Percentiles rank a stretch among this genome's conserved stretches.
Conservation (phyloP, 1,140 invertebrate species). For the Neodiprion lecontei region DNA sequence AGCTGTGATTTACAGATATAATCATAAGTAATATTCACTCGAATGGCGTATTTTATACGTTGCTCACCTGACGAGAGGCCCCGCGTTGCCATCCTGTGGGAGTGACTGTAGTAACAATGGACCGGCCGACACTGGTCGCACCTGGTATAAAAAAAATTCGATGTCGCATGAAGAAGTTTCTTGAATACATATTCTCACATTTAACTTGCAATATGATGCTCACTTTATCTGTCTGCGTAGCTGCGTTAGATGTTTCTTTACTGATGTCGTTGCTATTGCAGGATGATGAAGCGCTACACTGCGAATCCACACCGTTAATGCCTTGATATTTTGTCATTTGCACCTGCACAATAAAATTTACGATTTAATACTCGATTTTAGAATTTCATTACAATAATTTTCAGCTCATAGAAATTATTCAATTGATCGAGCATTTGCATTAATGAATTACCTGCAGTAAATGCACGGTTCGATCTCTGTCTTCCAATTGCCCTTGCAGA, state of each 20-base stretch:
- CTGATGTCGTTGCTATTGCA: conserved; percentile 29
- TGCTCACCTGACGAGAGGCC: conserved; percentile 66
- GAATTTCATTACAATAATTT: conserved; percentile 26
- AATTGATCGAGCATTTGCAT: conserved; percentile 55
- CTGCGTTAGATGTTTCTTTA: conserved; percentile 66
- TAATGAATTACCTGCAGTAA: conserved; percentile 67
- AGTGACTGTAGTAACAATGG: conserved; percentile 63
- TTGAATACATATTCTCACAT: background rate
- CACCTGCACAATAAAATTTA: conserved; percentile 38
- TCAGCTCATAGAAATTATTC: conserved; percentile 39
- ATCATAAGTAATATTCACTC: conserved; percentile 35
- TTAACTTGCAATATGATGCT: conserved; percentile 13
- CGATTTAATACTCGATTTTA: conserved; percentile 7
- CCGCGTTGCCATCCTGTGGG: conserved; percentile 59
- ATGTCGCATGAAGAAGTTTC: background rate
- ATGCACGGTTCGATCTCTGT: conserved; percentile 74
- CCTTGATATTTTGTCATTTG: conserved; percentile 55
- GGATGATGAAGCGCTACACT: conserved; percentile 35
- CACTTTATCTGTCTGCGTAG: conserved; percentile 79
- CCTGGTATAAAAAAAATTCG: conserved; percentile 48
- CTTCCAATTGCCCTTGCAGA: conserved; percentile 78
- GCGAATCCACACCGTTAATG: conserved; percentile 42
- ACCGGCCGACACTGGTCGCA: conserved; percentile 69
- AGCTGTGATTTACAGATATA: conserved; percentile 48
- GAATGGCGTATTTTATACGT: background rate